phyloP scores from a whole-genome alignment of 2,113 vertebrate species.

The Enhydra lutris region DNA sequence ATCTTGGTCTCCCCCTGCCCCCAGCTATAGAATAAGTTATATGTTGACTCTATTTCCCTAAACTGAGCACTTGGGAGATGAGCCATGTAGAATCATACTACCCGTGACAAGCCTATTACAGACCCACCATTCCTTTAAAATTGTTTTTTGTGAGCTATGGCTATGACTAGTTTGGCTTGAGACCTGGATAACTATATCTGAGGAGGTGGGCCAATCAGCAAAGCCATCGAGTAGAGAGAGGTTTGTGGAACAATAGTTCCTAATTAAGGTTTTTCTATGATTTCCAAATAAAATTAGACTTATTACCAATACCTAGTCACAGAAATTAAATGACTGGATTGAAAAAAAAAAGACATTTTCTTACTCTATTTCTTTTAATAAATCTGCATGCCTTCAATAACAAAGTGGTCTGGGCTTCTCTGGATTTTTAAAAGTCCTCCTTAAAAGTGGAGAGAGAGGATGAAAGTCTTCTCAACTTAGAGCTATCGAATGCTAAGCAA shows the following conservation, averaged over 20 bases:
- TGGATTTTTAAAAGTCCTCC: background rate
- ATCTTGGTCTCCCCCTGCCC: background rate
- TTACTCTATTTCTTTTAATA: background rate
- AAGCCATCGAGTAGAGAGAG: background rate
- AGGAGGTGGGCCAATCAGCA: background rate
- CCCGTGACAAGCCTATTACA: background rate
- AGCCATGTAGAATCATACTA: background rate
- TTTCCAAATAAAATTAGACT: background rate
- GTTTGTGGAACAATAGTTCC: background rate
- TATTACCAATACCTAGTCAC: background rate
- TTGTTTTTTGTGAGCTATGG: background rate
- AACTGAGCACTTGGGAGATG: background rate
- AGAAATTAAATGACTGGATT: background rate
- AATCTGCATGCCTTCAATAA: background rate
- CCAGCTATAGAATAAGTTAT: background rate
- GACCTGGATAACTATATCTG: background rate
- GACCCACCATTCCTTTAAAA: background rate
- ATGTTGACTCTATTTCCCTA: background rate
- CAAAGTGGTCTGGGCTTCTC: background rate
- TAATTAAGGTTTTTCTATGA: background rate
- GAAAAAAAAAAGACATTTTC: background rate
- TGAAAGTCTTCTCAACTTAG: background rate
- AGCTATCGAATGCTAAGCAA: background rate
- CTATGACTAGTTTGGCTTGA: background rate
- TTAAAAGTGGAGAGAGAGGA: background rate